Base-by-base conservation (phyloP, 2,888 invertebrate genomes). In the Stenurella melanura region DNA sequence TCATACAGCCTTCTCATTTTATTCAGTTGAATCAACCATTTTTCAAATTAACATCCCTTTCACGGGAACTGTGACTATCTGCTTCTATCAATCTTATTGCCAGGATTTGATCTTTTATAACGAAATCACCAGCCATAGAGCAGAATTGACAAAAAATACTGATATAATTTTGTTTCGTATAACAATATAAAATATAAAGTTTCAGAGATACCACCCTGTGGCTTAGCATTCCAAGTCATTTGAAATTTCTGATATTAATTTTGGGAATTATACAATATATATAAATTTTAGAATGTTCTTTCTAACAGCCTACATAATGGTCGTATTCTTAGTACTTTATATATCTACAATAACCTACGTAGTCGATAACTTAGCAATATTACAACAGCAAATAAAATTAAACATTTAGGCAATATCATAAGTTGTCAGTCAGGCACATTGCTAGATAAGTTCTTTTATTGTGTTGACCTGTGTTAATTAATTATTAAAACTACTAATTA, bases 331-430 rank as follows among this genome's bases (percentile, higher is more conserved):
- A 19, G 0, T 57, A 34, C 21, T 10, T 19, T 19, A 58, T 7
- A 12, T 58, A 18, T 58, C 58, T 58, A 58, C 58, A 19, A 21
- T 21, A 58, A 58, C 11, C 12, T 58, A 58, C 12, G 7, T 9
- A 58, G 21, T 58, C 9, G 10, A 58, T 21, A 19, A n/a, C 18
- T 12, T 50, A 50, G 50, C 50, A 50, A 50, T 50, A 50, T 50
- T 50, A 50, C 58, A 56, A 9, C 17, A 18, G 11, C 58, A 19
- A 58, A 58, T 19, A 19, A 58, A 17, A 18, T 57, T 57, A 17
- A 18, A 15, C 58, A 58, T 58, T 58, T 58, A 58, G 58, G 58
- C 58, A 58, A 58, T 58, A 58, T 58, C 58, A 19, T 58, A 19
- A 58, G 10, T 58, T 58, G 58, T 58, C 58, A 19, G 58, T 58